Evolutionary conservation across 2,113 vertebrate genomes (phyloP), one percentile per base, ranked within the genome.

Genomic region (Oreocharis arfaki): DNA sequence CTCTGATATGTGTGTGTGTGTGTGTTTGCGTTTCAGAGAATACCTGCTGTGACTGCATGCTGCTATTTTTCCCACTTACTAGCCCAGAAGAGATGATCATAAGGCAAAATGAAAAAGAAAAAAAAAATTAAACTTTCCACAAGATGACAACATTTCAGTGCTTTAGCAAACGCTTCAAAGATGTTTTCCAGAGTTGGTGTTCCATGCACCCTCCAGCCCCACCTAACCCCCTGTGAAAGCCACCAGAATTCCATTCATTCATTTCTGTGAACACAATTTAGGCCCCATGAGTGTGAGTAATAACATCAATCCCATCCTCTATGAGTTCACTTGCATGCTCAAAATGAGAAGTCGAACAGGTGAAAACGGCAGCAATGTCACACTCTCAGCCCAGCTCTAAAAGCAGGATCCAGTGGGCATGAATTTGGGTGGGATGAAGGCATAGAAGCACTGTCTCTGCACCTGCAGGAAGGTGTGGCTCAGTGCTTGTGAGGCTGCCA

Each of bases 21-120:
- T 24, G 22, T 77, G 46, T 84, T 53, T 59, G 33, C 61, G 41
- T 93, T 81, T 68, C 94, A 97, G 77, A 80, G 96, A 93, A 95
- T 86, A 81, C 87, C 95, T 97, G 94, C 93, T 98, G 95, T 97
- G 90, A 71, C 71, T 94, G 77, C 26, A 84, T 79, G 85, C 69
- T 95, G 75, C 47, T 94, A 41, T 47, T 79, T 91, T 96, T 95
- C 55, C 67, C 73, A 87, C 67, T 77, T 82, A 90, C 84, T 93
- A 83, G 55, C 83, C 91, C 91, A 95, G 85, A 97, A 95, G 82
- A 95, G 84, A 96, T 69, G 6, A 95, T 95, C 95, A 95, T 44
- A 81, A 97, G 69, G 56, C 70, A 64, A 82, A 97, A 96, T 73
- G 27, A 8, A n/a, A 35, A 70, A 8, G 30, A 35, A 70, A 67